These are phyloP conservation scores for Macrosteles quadrilineatus DNA, from an alignment of 1,140 invertebrate species.

Conservation along the genomic window DNA sequence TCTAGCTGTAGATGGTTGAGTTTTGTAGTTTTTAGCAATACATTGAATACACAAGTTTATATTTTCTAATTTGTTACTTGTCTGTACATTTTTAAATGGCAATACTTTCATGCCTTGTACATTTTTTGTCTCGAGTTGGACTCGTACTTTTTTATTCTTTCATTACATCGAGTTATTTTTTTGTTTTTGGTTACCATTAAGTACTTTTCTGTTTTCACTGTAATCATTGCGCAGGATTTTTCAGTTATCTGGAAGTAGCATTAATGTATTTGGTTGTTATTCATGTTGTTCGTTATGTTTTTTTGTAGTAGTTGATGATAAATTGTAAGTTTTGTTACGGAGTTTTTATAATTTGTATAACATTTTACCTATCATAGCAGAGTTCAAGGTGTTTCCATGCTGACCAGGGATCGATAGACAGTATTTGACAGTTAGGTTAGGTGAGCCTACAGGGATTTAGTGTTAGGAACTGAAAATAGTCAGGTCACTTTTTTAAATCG, in stretches of 20 bases:
- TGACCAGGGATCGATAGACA: too few species aligned
- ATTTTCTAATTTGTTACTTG: conserved; percentile 8
- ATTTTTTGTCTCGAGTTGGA: too few species aligned
- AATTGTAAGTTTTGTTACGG: conserved; percentile 22
- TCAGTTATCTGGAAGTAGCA: conserved; percentile 11
- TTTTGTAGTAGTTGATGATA: conserved; percentile 14
- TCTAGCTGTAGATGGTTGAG: conserved; percentile 2
- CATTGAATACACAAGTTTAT: neutral
- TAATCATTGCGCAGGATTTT: neutral
- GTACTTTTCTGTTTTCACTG: neutral
- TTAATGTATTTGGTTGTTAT: conserved; percentile 2
- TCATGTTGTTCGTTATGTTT: conserved; percentile 1
- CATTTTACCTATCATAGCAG: conserved; percentile 6
- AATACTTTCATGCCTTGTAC: too few species aligned
- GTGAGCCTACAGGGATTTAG: too few species aligned
- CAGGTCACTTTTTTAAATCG: too few species aligned
- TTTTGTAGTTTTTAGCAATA: conserved; percentile 13
- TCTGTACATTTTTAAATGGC: neutral
- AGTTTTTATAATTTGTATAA: conserved; percentile 23
- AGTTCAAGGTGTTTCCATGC: neutral
- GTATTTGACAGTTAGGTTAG: too few species aligned
- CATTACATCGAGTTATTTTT: neutral
- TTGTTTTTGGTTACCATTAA: conserved; percentile 27
- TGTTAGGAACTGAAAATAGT: too few species aligned
- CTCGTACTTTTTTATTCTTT: neutral